Evolutionary conservation across 2,797 vertebrate species (phyloP).

Genomic region (Lithobates pipiens): DNA sequence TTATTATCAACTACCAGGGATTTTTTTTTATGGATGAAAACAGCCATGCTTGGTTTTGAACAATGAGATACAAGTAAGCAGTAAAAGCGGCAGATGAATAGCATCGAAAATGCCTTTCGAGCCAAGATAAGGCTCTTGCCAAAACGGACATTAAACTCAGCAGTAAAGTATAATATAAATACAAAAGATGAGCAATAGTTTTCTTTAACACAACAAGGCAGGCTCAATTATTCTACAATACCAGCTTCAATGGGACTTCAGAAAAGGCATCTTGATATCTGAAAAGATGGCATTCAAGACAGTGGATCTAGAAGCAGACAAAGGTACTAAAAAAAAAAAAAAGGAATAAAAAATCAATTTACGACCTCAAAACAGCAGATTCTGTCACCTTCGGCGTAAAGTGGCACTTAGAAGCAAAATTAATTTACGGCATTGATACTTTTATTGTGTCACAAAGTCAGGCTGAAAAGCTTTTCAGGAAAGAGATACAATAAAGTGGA

Average conservation of each 20-base stretch:
- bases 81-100: constrained; percentile 54
- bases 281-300: not conserved
- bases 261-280: not conserved
- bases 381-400: constrained; percentile 23
- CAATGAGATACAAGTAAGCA: constrained; percentile 54
- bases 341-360: constrained; percentile 34
- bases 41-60: constrained; percentile 43
- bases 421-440: constrained; percentile 34
- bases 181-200: constrained; percentile 54
- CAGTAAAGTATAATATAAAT: constrained; percentile 55
- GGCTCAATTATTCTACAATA: constrained; percentile 38
- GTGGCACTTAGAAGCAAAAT: constrained; percentile 38
- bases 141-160: constrained; percentile 56
- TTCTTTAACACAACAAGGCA: constrained; percentile 51
- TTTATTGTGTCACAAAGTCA: constrained; percentile 36
- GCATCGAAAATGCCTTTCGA: constrained; percentile 52
- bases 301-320: constrained; percentile 5
- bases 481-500: constrained; percentile 25
- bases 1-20: constrained; percentile 41
- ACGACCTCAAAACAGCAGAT: constrained; percentile 13
- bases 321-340: not conserved
- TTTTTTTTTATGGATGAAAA: constrained; percentile 53
- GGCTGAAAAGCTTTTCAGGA: constrained; percentile 25
- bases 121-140: constrained; percentile 56
- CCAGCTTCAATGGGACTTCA: not conserved